Percentiles rank a stretch among this genome's conserved stretches.
These are phyloP conservation scores for Portevinia maculata DNA, from an alignment of 2,888 invertebrate species.

Conservation along the genomic window DNA sequence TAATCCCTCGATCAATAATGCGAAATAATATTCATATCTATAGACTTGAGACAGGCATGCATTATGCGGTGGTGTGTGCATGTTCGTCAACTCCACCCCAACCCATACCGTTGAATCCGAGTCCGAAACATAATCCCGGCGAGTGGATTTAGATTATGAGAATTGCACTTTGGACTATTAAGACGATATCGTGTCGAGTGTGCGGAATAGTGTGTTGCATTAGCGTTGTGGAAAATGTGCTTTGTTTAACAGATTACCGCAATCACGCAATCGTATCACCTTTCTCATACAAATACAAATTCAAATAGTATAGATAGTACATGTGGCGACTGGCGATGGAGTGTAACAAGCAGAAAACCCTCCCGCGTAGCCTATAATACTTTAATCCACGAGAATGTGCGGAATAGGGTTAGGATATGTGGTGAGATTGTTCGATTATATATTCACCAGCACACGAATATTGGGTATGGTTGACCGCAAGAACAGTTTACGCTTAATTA, in stretches of 20 bases:
- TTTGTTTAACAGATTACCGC: constrained; percentile 72
- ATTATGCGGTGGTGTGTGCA: constrained; percentile 7
- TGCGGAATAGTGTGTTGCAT: constrained; percentile 18
- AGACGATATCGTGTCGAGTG: constrained; percentile 35
- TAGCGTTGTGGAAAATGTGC: constrained; percentile 58
- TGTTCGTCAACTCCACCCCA: constrained; percentile 7
- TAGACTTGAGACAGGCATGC: constrained; percentile 44
- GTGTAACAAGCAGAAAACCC: constrained; percentile 70
- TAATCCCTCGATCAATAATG: constrained; percentile 77
- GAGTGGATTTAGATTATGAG: constrained; percentile 58
- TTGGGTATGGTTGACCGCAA: constrained; percentile 64
- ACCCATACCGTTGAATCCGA: constrained; percentile 14
- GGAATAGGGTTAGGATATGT: constrained; percentile 26
- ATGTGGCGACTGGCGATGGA: constrained; percentile 13
- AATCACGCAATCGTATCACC: constrained; percentile 72
- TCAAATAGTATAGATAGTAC: constrained; percentile 4
- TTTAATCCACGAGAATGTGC: constrained; percentile 50
- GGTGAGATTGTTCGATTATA: constrained; percentile 11
- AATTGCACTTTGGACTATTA: constrained; percentile 5
- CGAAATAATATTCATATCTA: constrained; percentile 68
- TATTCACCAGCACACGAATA: constrained; percentile 18
- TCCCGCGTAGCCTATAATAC: constrained; percentile 35
- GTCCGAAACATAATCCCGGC: background rate
- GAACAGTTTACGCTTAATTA: constrained; percentile 72
- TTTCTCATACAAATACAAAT: constrained; percentile 44